These are phyloP conservation scores for Drosophila neotestacea DNA, from an alignment of 2,888 invertebrate species.

Conservation along the genomic window DNA sequence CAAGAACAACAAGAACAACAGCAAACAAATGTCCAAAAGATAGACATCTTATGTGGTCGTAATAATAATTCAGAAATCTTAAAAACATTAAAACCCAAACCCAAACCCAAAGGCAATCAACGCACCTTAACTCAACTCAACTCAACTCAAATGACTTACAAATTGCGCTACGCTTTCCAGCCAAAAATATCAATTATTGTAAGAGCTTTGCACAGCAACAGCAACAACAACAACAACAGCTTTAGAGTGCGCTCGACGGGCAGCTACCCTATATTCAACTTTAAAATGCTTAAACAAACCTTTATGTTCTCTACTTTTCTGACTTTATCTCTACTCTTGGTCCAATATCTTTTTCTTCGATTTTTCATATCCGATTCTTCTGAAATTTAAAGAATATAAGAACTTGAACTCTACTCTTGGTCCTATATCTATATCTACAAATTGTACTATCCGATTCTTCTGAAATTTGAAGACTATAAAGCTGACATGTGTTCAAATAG, in stretches of 20 bases:
- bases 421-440: no score
- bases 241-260: background rate
- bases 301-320: no score
- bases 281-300: no score
- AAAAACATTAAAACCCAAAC: conserved; percentile 13
- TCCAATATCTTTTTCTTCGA: background rate
- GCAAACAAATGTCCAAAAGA: conserved; percentile 20
- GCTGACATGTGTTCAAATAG: background rate
- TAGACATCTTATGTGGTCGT: conserved; percentile 21
- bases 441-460: no score
- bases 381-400: no score
- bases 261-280: background rate
- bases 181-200: conserved; percentile 54
- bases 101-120: conserved; percentile 17
- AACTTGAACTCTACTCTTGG: no score
- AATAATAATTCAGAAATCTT: conserved; percentile 33
- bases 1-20: background rate
- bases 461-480: background rate
- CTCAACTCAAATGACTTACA: conserved; percentile 29
- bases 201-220: conserved; percentile 35
- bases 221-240: background rate
- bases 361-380: no score
- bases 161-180: conserved; percentile 33
- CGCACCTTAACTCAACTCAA: background rate
- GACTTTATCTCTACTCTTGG: no score